Conservation (phyloP, 2,113 vertebrate species). For the Oncorhynchus tshawytscha region DNA sequence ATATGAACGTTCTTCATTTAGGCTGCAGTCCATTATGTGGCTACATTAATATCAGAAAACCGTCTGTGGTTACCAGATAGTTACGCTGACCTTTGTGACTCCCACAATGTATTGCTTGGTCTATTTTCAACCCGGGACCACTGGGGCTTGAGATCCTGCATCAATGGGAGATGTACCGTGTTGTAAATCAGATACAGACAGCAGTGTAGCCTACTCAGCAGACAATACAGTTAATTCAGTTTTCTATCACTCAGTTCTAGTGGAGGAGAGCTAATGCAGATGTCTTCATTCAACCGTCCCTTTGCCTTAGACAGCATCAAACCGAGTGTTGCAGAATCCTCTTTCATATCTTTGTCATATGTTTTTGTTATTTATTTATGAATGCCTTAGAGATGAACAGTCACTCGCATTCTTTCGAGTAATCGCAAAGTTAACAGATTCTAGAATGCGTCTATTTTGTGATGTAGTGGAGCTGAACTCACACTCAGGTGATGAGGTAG, state of each 20-base stretch:
- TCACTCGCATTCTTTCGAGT: conserved; percentile 14
- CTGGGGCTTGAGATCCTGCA: conserved; percentile 64
- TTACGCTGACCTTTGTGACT: conserved; percentile 63
- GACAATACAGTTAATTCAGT: background rate
- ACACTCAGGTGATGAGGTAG: too few relatives aligned
- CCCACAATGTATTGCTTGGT: conserved; percentile 42
- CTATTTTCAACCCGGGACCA: conserved; percentile 66
- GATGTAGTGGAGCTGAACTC: too few relatives aligned
- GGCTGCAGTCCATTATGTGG: conserved; percentile 32
- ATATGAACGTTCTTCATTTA: conserved; percentile 31
- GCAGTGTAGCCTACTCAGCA: background rate
- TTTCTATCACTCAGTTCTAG: conserved; percentile 10
- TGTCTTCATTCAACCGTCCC: conserved; percentile 33
- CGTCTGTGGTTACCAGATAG: conserved; percentile 41
- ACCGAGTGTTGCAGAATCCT: conserved; percentile 1
- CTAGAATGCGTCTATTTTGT: conserved; percentile 10
- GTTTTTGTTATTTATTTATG: background rate
- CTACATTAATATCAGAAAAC: conserved; percentile 59
- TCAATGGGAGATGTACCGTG: conserved; percentile 60
- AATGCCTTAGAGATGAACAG: background rate
- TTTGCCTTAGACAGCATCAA: conserved; percentile 25
- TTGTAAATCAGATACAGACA: conserved; percentile 52
- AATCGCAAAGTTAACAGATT: conserved; percentile 25
- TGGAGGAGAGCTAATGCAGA: conserved; percentile 39
- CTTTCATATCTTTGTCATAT: background rate